Evolutionary conservation across 2,113 vertebrate species (phyloP).

Genomic region (Diadophis punctatus): DNA sequence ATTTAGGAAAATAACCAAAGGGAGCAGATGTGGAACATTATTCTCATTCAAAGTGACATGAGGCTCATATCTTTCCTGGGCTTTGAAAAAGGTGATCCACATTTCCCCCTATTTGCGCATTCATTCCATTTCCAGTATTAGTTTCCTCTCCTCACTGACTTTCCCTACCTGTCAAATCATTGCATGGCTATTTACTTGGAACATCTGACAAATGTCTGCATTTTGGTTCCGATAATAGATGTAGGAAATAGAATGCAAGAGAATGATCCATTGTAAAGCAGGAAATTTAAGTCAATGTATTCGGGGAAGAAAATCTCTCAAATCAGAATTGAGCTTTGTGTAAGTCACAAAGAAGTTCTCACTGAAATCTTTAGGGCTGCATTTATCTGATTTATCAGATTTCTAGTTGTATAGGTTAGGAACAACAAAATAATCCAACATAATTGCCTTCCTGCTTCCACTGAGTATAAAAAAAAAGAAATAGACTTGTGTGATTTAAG

Average conservation of each 20-base stretch:
- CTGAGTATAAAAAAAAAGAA: neutral
- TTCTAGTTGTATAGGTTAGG: neutral
- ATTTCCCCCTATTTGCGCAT: neutral
- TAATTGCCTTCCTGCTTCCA: neutral
- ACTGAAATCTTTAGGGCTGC: neutral
- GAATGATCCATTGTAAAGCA: neutral
- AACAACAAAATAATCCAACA: neutral
- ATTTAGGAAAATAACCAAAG: neutral
- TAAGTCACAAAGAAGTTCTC: neutral
- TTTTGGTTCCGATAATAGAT: neutral
- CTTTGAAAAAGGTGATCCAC: neutral
- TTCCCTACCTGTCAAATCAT: neutral
- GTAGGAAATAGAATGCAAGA: neutral
- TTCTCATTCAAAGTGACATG: neutral
- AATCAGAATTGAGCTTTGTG: neutral
- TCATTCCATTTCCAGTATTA: neutral
- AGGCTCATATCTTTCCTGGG: too few relatives aligned
- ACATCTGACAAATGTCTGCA: neutral
- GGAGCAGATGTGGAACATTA: neutral
- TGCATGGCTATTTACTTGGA: neutral
- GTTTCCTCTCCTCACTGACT: neutral
- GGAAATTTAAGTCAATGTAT: neutral
- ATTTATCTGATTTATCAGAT: neutral
- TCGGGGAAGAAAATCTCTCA: neutral
- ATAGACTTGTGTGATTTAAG: neutral